Evolutionary conservation across 1,140 invertebrate genomes (phyloP).

Genomic region (Cardiocondyla obscurior): DNA sequence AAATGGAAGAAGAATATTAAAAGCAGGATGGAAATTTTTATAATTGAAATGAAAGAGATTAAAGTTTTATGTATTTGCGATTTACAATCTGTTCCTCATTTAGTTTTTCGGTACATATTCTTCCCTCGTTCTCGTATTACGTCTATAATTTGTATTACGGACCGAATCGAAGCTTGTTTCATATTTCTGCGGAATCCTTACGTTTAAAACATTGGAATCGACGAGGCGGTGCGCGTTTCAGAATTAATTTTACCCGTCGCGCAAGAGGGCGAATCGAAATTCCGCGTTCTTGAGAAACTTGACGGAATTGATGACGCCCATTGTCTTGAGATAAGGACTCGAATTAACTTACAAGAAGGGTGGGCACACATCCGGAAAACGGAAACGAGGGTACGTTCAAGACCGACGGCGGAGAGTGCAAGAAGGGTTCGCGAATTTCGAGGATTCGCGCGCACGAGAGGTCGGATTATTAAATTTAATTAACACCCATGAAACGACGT

Average conservation of each 20-base stretch:
- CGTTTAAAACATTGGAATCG: not conserved
- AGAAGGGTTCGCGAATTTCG: constrained; percentile 39
- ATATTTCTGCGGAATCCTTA: not conserved
- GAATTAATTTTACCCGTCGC: constrained; percentile 4
- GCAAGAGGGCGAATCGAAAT: constrained; percentile 27
- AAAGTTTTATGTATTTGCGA: not conserved
- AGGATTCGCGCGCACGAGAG: constrained; percentile 37
- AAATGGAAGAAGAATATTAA: not conserved
- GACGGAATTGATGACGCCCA: constrained; percentile 37
- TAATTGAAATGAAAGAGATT: constrained; percentile 12
- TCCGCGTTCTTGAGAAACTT: constrained; percentile 42
- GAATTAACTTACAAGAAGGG: constrained; percentile 41
- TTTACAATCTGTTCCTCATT: not conserved
- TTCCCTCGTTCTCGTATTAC: not conserved
- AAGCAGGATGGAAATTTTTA: not conserved
- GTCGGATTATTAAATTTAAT: constrained; percentile 54
- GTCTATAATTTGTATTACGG: not conserved
- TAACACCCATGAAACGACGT: constrained; percentile 29
- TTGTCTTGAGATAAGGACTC: constrained; percentile 39
- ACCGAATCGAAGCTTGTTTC: not conserved
- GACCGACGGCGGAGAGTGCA: not conserved
- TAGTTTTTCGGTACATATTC: not conserved
- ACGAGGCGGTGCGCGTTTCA: not conserved
- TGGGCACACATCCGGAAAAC: constrained; percentile 12
- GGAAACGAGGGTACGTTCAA: not conserved